Evolutionary conservation across 2,113 vertebrate genomes (phyloP), one percentile per base, ranked within the genome.

Genomic region (Excalfactoria chinensis): DNA sequence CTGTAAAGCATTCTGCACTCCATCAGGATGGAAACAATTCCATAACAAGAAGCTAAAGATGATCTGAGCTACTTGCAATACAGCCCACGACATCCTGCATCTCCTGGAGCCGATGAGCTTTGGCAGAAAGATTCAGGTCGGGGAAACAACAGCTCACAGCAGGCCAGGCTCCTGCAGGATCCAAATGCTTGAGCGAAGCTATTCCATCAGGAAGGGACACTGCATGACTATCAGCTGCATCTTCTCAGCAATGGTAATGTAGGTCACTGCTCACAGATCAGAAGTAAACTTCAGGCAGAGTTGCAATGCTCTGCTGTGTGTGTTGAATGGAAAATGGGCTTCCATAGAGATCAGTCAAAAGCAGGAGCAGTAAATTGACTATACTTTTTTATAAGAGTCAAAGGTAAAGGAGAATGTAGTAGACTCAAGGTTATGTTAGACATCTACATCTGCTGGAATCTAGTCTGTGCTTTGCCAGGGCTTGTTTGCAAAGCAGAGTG

Each of bases 401-500:
- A 90, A 84, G 76, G 90, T 86, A 93, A 85, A 88, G 58, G 53
- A 62, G 55, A 91, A 92, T 1, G 53, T 51, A 51, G 62, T 40
- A 1, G 0, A 43, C 63, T 85, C 80, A 62, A 69, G 64, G 51
- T 88, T 86, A 48, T 21, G 56, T 88, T 86, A 82, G 14, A 92
- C 80, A 56, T 11, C 68, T 71, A 60, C 71, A 40, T 89, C 84
- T 1, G 2, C 69, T 75, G 90, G 79, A 93, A 93, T 51, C 56
- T 22, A 81, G 83, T 60, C 51, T 19, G 88, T 22, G 51, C 68
- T 95, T 72, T 85, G 74, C 87, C 76, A 87, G 59, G 74, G 78
- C 59, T 85, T 93, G 87, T 92, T 87, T 95, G 86, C 90, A 84
- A 4, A 84, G 86, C 51, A 86, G 59, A 80, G 90, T 75, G 85